Evolutionary conservation across 2,888 invertebrate genomes (phyloP).

Genomic region (Operophtera brumata): DNA sequence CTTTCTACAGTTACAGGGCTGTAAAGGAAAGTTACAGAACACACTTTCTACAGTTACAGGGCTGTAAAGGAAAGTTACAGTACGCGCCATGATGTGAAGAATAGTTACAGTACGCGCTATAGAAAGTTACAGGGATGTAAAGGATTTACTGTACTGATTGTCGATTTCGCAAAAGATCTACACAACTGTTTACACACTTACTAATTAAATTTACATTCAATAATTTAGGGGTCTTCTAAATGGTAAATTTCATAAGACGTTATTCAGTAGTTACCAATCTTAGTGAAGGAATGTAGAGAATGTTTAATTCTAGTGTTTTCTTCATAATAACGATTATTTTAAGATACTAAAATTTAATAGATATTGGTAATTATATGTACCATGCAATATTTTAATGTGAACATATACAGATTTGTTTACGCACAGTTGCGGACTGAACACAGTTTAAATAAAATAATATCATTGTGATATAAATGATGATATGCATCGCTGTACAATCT

Average conservation of each 20-base stretch:
- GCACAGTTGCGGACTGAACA: background rate
- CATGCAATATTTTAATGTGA: slow-evolving; percentile 3
- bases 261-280: slow-evolving; percentile 3
- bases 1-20: no score
- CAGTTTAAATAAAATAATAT: slow-evolving; percentile 24
- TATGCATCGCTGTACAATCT: slow-evolving; percentile 28
- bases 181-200: no score
- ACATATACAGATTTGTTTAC: slow-evolving; percentile 5
- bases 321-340: background rate
- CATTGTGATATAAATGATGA: slow-evolving; percentile 32
- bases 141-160: no score
- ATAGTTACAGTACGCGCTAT: no score
- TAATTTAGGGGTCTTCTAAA: background rate
- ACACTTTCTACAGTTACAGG: no score
- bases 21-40: no score
- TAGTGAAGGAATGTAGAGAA: slow-evolving; percentile 26
- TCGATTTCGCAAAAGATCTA: no score
- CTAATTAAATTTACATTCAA: no score
- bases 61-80: no score
- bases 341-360: background rate
- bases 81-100: no score
- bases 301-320: slow-evolving; percentile 33
- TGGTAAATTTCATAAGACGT: slow-evolving; percentile 8
- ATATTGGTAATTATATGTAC: slow-evolving; percentile 1
- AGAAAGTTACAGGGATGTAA: no score